These are phyloP conservation scores for Anas bernieri DNA, from an alignment of 2,797 vertebrate genomes.

Conservation along the genomic window DNA sequence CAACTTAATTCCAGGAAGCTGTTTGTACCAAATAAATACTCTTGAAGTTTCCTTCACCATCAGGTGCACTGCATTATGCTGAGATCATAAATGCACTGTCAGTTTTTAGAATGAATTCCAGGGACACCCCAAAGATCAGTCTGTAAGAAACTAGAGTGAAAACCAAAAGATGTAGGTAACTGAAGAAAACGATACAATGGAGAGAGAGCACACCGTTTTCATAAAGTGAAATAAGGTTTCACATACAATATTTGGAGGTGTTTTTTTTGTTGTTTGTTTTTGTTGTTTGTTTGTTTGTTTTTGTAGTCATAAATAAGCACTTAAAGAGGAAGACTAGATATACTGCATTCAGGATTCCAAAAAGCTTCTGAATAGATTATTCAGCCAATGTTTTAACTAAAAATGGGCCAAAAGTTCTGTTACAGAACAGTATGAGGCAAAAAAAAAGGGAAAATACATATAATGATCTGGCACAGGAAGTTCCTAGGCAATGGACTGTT, in stretches of 20 bases:
- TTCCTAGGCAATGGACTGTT: constrained; percentile 30
- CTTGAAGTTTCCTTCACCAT: neutral
- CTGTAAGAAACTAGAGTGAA: neutral
- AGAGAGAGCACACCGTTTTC: neutral
- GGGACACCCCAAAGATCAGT: neutral
- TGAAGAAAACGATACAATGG: neutral
- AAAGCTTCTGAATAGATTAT: constrained; percentile 15
- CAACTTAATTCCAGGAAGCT: neutral
- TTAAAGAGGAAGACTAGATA: neutral
- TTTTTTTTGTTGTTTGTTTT: neutral
- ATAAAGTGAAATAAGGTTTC: neutral
- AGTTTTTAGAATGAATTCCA: neutral
- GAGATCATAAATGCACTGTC: neutral
- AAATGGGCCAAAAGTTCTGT: neutral
- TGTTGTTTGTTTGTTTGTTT: neutral
- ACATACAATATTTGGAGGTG: neutral
- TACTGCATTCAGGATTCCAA: neutral
- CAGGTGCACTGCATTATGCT: neutral
- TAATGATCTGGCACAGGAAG: constrained; percentile 35
- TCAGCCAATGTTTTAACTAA: constrained; percentile 23
- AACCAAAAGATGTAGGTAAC: neutral
- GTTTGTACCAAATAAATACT: neutral
- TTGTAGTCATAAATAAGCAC: neutral
- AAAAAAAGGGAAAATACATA: neutral
- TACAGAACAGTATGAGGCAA: neutral